Evolutionary conservation across 2,113 vertebrate species (phyloP), one percentile per base, ranked within the genome.

Genomic region (Patagioenas fasciata): DNA sequence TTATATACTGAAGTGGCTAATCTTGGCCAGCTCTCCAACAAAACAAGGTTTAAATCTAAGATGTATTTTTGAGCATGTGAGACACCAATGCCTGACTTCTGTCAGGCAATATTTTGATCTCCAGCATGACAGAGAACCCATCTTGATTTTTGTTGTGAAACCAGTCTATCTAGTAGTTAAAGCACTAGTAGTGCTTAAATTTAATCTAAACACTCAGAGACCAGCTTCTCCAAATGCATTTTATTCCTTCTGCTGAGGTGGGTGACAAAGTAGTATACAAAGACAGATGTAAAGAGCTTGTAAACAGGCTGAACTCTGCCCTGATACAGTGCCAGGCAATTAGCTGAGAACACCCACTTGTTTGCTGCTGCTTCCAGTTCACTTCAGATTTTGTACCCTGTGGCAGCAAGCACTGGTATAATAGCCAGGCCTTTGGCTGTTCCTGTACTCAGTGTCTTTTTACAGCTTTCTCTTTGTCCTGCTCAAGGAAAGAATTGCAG

Each of bases 41-140:
- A 62, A 84, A 38, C 7, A 13, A 54, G 8, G 14, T 89, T 80
- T 70, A 72, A 91, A 69, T 57, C 40, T 44, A 29, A 73, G 32
- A 8, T 85, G 66, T 11, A 47, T 50, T 85, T 92, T n/a, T 54
- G 17, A 77, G 36, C 4, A 0, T 17, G 31, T 47, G 54, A 53
- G 26, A 36, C 38, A 82, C 44, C 20, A 34, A 26, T 71, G 24
- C 38, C 44, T 32, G 62, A 44, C 14, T 10, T 79, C 19, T 82
- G 5, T 44, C 5, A 48, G 61, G 54, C 31, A 65, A 10, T 51
- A 26, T 64, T 75, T 50, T 81, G 29, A 57, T 87, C 53, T 67
- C 38, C 2, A 2, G 14, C 0, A 0, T 56, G 69, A 53, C 38
- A 64, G 14, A 74, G 48, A 71, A 28, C 11, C 15, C 2, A 9